phyloP scores from a whole-genome alignment of 2,888 invertebrate species.

The Geotrupes spiniger region DNA sequence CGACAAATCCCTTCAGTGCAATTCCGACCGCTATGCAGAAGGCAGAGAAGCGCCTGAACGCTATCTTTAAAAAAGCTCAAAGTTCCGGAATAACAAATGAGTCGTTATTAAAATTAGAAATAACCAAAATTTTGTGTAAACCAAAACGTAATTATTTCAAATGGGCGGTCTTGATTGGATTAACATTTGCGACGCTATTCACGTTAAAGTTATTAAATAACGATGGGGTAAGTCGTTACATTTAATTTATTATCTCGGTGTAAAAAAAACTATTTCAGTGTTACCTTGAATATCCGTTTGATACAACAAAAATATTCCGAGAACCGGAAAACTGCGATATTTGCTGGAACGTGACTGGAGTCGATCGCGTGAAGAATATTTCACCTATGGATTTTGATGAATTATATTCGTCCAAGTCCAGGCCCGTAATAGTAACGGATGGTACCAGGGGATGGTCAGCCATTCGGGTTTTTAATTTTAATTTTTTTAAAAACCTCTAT shows the following conservation, averaged over 20 bases:
- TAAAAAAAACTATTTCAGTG: constrained; percentile 36
- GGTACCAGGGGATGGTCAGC: constrained; percentile 82
- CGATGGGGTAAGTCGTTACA: neutral
- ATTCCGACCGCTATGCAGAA: constrained; percentile 30
- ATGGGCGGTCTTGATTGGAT: constrained; percentile 8
- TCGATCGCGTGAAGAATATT: constrained; percentile 66
- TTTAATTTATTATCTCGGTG: neutral
- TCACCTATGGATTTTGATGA: constrained; percentile 68
- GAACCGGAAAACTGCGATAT: constrained; percentile 79
- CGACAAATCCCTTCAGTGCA: constrained; percentile 19
- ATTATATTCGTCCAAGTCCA: constrained; percentile 71
- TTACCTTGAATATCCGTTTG: constrained; percentile 41
- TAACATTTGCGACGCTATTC: constrained; percentile 2
- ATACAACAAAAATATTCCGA: constrained; percentile 57
- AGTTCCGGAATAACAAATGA: constrained; percentile 25
- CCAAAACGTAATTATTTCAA: constrained; percentile 5
- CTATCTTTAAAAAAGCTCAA: constrained; percentile 30
- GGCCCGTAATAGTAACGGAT: constrained; percentile 83
- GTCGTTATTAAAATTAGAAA: constrained; percentile 23
- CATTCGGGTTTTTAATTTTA: constrained; percentile 58
- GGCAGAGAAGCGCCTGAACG: constrained; percentile 33
- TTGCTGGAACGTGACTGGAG: constrained; percentile 63
- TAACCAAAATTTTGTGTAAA: constrained; percentile 22
- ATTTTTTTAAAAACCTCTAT: constrained; percentile 81
- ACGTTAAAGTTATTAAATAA: neutral